Evolutionary conservation across 2,113 vertebrate genomes (phyloP).

Genomic region (Leptobrachium ailaonicum): DNA sequence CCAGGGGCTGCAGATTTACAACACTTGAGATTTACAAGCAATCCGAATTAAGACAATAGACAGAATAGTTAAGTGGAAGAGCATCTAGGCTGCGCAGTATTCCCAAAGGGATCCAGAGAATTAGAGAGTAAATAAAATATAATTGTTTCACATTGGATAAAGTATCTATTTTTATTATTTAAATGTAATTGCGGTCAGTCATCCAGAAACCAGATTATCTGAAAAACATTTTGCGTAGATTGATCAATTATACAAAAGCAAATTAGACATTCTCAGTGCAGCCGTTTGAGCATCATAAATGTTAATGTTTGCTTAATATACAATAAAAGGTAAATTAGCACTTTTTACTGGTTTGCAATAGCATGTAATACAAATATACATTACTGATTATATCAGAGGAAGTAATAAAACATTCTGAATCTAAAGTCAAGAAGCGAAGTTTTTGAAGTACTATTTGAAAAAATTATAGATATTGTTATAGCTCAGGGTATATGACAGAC

Average conservation of each 20-base stretch:
- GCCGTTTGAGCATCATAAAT: slow-evolving; percentile 3
- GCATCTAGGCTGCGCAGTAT: slow-evolving; percentile 9
- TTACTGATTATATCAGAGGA: no score
- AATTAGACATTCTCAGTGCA: slow-evolving; percentile 12
- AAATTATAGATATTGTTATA: no score
- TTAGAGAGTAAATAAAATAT: slow-evolving; percentile 40
- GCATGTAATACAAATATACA: no score
- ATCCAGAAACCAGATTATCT: slow-evolving; percentile 34
- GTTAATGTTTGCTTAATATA: neutral
- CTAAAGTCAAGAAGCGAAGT: no score
- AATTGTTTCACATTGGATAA: slow-evolving; percentile 21
- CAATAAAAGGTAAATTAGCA: no score
- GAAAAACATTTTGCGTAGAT: slow-evolving; percentile 6
- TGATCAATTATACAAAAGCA: slow-evolving; percentile 19
- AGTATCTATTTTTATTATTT: slow-evolving; percentile 21
- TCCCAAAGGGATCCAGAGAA: slow-evolving; percentile 29
- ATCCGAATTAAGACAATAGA: slow-evolving; percentile 12
- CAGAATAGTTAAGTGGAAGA: slow-evolving; percentile 6
- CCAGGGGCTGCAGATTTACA: no score
- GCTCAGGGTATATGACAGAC: no score
- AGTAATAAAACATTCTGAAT: no score
- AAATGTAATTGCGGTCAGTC: slow-evolving; percentile 38
- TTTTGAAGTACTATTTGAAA: no score
- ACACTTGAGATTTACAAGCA: neutral
- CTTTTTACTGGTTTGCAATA: no score